Evolutionary conservation across 2,113 vertebrate species (phyloP), one percentile per base, ranked within the genome.

Genomic region (Pycnonotus jocosus): DNA sequence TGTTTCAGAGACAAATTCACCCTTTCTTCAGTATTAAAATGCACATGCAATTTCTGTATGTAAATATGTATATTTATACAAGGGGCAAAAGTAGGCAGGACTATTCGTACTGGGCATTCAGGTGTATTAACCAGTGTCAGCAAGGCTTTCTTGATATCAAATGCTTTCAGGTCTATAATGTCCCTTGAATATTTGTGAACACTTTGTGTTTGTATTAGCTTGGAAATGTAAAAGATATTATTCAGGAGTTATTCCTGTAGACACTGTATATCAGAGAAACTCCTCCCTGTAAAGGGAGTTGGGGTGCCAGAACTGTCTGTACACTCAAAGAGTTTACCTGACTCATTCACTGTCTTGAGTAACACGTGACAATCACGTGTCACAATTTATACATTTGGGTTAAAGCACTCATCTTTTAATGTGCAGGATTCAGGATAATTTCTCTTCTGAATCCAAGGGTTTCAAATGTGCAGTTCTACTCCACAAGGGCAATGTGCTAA

Each of bases 281-380:
- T 45, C 6, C 3, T 30, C 28, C 11, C 11, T 56, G 8, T 48
- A 30, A 47, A 0, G 0, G 38, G 11, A 76, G 3, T 0, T 68
- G 21, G 27, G 10, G 8, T 56, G 33, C 19, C 27, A 56, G 22
- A 45, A 47, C 9, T 9, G 24, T 42, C 45, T 61, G 22, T 53
- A 24, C 19, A 22, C 60, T 85, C 10, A 44, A 71, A 68, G 27
- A 90, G 4, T 27, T 83, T 71, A 3, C 24, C 27, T 86, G 42
- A 53, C 9, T 11, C 42, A 37, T n/a, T 80, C 68, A 48, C 6
- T 86, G 13, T 11, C 83, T 83, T 45, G 33, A 42, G 31, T 72
- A 81, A 40, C 33, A 50, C 60, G 12, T 5, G 65, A 2, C 17
- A 86, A 45, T 54, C 28, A 62, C 11, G n/a, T 58, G 19, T 44